These are phyloP conservation scores for Oryzias dopingdopingensis DNA, from an alignment of 2,797 vertebrate genomes.

Conservation along the genomic window DNA sequence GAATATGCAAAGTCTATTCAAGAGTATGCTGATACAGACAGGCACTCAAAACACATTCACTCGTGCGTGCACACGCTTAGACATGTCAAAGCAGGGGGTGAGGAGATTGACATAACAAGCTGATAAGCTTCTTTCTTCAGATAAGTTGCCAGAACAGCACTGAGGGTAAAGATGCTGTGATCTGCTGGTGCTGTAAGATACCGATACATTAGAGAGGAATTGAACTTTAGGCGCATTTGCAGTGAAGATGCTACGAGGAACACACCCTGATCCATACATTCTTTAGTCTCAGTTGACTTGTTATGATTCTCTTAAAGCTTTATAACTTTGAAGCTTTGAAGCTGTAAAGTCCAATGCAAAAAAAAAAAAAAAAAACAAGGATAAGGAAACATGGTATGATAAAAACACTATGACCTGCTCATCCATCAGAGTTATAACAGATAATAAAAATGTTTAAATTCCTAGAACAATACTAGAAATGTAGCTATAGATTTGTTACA, in stretches of 20 bases:
- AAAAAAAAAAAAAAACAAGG: too few relatives aligned
- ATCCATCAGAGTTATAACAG: too few relatives aligned
- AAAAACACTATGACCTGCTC: too few relatives aligned
- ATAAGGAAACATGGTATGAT: too few relatives aligned
- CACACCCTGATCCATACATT: conserved; percentile 34
- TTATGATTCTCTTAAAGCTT: conserved; percentile 5
- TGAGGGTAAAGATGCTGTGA: conserved; percentile 61
- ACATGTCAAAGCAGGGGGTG: conserved; percentile 47
- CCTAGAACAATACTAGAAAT: too few relatives aligned
- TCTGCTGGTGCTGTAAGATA: conserved; percentile 55
- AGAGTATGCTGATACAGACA: conserved; percentile 48
- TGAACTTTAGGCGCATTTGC: conserved; percentile 57
- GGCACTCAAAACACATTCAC: conserved; percentile 23
- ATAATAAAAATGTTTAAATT: too few relatives aligned
- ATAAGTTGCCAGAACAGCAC: conserved; percentile 63
- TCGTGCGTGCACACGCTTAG: conserved; percentile 17
- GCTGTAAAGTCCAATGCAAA: too few relatives aligned
- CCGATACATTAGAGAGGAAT: conserved; percentile 59
- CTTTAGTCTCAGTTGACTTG: conserved; percentile 18
- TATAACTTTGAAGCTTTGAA: conserved; percentile 7
- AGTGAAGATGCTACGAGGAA: conserved; percentile 42
- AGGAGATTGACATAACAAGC: conserved; percentile 64
- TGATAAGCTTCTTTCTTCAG: conserved; percentile 60
- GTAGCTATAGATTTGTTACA: too few relatives aligned
- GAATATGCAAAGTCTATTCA: conserved; percentile 42